Conservation (phyloP, 2,888 invertebrate species). For the Linnaemya tessellans region DNA sequence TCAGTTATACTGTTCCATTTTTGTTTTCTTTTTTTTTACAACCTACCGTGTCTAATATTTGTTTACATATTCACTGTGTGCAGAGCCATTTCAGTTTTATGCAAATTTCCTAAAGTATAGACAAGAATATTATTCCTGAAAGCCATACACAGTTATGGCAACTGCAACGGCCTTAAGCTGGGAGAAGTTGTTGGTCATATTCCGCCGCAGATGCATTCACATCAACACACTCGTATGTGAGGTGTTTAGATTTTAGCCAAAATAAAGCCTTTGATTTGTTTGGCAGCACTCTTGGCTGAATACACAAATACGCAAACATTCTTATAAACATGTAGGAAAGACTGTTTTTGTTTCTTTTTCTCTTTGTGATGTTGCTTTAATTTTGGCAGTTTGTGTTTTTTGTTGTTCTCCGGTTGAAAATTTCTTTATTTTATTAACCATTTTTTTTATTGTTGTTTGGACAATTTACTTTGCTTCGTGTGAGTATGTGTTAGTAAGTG, state of each 20-base stretch:
- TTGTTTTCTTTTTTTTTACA: background rate
- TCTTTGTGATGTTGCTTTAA: constrained; percentile 29
- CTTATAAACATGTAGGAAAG: background rate
- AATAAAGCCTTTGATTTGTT: constrained; percentile 69
- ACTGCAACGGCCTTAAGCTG: constrained; percentile 12
- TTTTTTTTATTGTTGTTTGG: constrained; percentile 25
- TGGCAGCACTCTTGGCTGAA: constrained; percentile 50
- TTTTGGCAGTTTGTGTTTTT: constrained; percentile 62
- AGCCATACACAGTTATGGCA: constrained; percentile 19
- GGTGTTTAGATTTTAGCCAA: constrained; percentile 63
- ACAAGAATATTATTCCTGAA: constrained; percentile 53
- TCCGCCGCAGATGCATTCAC: constrained; percentile 29
- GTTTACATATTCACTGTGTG: constrained; percentile 47
- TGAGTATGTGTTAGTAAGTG: background rate
- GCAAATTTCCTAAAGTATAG: constrained; percentile 71
- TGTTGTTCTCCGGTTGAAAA: constrained; percentile 47
- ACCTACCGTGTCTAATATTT: constrained; percentile 30
- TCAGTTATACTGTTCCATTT: constrained; percentile 36
- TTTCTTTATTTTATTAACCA: constrained; percentile 52
- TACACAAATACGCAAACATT: constrained; percentile 28
- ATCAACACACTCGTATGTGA: constrained; percentile 40
- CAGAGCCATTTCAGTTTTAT: constrained; percentile 68
- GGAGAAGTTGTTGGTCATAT: constrained; percentile 20
- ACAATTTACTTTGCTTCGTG: constrained; percentile 47
- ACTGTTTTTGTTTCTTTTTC: constrained; percentile 6